Percentiles rank a stretch among this genome's conserved stretches.
These are phyloP conservation scores for Rhopalosiphum maidis DNA, from an alignment of 1,140 invertebrate genomes.

Conservation along the genomic window DNA sequence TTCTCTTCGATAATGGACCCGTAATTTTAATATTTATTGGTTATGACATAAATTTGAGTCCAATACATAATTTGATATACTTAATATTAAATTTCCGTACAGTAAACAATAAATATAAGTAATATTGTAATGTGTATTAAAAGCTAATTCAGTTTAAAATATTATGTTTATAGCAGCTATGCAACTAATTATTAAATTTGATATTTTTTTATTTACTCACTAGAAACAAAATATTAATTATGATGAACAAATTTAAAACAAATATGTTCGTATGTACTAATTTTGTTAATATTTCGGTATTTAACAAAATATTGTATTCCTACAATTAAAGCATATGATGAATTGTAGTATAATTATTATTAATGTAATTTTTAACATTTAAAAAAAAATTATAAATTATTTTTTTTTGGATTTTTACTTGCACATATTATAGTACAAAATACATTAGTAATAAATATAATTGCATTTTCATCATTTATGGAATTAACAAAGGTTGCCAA, in stretches of 20 bases:
- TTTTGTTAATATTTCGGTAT: too few species aligned
- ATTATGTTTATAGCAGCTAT: background rate
- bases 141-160: background rate
- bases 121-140: background rate
- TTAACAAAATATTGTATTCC: too few species aligned
- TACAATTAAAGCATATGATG: too few species aligned
- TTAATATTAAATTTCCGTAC: background rate
- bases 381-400: background rate
- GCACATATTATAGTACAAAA: background rate
- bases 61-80: background rate
- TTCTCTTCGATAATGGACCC: background rate
- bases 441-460: background rate
- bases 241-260: too few species aligned
- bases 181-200: background rate
- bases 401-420: background rate
- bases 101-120: background rate
- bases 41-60: background rate
- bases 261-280: too few species aligned
- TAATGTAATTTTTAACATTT: background rate
- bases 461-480: background rate
- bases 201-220: background rate
- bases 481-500: background rate
- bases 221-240: background rate
- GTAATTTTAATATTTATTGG: background rate
- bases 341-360: background rate